Percentiles rank a stretch among this genome's conserved stretches.
Conservation (phyloP, 2,797 vertebrate species). For the Todus mexicanus region DNA sequence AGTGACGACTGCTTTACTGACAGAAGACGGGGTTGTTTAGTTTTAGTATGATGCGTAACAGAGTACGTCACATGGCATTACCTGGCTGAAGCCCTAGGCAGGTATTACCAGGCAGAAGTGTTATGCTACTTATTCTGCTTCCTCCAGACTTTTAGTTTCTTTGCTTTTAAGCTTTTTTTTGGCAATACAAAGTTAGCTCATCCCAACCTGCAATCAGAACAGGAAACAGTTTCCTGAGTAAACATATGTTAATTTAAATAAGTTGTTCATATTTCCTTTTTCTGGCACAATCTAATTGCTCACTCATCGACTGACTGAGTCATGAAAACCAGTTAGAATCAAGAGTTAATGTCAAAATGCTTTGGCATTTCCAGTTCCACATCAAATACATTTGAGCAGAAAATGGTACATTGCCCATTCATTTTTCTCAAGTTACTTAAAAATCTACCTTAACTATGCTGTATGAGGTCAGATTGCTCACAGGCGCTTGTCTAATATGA, state of each 20-base stretch:
- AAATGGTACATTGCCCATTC: neutral
- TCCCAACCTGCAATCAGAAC: neutral
- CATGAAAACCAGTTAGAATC: neutral
- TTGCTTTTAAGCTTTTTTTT: neutral
- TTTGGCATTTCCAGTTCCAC: neutral
- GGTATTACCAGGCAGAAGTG: neutral
- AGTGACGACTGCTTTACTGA: neutral
- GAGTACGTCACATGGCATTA: neutral
- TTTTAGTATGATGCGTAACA: neutral
- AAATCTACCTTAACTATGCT: neutral
- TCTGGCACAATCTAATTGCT: neutral
- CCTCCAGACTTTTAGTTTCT: neutral
- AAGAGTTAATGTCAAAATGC: conserved; percentile 19
- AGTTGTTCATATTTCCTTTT: neutral
- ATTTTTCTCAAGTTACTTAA: neutral
- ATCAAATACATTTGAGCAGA: neutral
- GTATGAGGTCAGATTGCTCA: neutral
- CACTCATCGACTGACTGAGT: neutral
- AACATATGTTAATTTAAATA: neutral
- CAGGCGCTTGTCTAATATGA: neutral
- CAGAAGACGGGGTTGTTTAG: neutral
- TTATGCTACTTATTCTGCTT: neutral
- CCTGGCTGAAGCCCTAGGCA: neutral
- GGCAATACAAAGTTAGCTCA: neutral
- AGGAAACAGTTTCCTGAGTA: neutral